phyloP scores from a whole-genome alignment of 1,140 invertebrate genomes.

The Tribolium madens region DNA sequence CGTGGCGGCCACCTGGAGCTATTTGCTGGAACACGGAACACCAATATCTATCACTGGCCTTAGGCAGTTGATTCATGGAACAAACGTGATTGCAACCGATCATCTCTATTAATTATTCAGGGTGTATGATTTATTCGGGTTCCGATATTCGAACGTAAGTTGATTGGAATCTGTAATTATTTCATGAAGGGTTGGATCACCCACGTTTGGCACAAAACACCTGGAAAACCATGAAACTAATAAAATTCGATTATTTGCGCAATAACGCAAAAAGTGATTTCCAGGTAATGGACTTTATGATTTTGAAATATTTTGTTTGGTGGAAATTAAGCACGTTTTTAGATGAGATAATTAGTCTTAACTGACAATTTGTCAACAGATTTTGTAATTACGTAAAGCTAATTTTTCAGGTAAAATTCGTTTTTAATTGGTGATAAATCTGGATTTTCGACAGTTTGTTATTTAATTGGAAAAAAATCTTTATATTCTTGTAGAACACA shows the following conservation, averaged over 20 bases:
- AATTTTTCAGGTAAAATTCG: background rate
- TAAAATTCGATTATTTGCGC: constrained; percentile 1
- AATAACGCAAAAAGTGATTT: background rate
- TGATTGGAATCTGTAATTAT: constrained; percentile 36
- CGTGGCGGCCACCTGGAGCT: constrained; percentile 39
- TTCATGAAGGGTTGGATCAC: constrained; percentile 25
- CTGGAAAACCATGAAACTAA: background rate
- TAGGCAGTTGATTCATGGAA: constrained; percentile 38
- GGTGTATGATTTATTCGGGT: constrained; percentile 38
- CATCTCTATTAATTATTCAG: constrained; percentile 45
- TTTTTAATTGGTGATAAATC: background rate
- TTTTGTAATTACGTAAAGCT: background rate
- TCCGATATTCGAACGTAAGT: constrained; percentile 30
- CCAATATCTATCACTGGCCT: constrained; percentile 43
- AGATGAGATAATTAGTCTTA: background rate
- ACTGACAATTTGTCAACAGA: background rate
- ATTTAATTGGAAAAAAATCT: background rate
- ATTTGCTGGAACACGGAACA: constrained; percentile 41
- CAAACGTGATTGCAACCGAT: constrained; percentile 45
- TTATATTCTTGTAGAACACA: background rate
- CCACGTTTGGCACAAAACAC: constrained; percentile 15
- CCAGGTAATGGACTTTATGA: background rate
- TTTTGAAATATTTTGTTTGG: background rate
- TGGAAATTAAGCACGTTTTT: background rate
- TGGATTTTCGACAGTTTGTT: background rate